phyloP scores from a whole-genome alignment of 2,113 vertebrate species.

The Hystrix brachyura region DNA sequence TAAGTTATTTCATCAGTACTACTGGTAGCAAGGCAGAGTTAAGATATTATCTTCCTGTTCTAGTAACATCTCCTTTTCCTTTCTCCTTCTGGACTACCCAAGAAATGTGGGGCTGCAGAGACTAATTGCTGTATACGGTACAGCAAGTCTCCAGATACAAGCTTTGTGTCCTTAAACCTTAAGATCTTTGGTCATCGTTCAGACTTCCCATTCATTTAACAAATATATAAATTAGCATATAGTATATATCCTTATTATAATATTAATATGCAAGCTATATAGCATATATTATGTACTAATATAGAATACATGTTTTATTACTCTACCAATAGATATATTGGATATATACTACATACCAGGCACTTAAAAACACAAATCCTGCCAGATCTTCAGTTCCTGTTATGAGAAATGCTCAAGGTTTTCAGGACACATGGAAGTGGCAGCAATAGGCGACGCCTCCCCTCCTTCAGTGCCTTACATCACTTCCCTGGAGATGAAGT shows the following conservation, averaged over 20 bases:
- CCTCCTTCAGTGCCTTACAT: constrained; percentile 87
- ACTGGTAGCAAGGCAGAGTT: neutral
- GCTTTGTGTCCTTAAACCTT: neutral
- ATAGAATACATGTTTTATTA: neutral
- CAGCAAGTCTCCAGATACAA: neutral
- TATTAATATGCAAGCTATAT: neutral
- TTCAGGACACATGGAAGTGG: neutral
- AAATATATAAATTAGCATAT: neutral
- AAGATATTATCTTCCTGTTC: neutral
- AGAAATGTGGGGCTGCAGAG: neutral
- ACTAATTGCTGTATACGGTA: neutral
- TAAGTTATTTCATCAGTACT: neutral
- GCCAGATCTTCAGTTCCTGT: constrained; percentile 18
- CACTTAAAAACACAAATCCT: constrained; percentile 46
- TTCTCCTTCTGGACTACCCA: neutral
- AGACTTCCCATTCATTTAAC: neutral
- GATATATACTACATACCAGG: neutral
- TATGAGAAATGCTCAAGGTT: neutral
- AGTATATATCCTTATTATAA: neutral
- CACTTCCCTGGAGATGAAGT: constrained; percentile 92
- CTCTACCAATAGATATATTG: neutral
- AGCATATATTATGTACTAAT: neutral
- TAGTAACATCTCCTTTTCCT: neutral
- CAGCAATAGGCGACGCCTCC: neutral
- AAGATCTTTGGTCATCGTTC: neutral